Percentiles rank a stretch among this genome's conserved stretches.
phyloP scores from a whole-genome alignment of 2,797 vertebrate species.

The Acanthurus leucopareius region DNA sequence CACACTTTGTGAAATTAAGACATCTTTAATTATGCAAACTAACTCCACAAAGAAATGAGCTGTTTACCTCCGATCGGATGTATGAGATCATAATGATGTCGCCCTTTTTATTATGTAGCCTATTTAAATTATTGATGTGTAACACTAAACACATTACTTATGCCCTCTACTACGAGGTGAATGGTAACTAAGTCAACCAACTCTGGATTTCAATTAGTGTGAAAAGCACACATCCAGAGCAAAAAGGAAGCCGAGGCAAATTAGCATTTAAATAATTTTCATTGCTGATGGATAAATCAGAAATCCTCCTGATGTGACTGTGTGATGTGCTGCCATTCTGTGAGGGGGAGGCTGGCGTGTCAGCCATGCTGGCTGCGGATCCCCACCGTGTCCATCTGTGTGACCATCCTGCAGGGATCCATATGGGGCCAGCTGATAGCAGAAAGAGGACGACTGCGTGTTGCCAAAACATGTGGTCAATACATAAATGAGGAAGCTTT shows the following conservation, averaged over 20 bases:
- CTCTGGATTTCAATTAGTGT: constrained; percentile 57
- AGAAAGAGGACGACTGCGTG: constrained; percentile 62
- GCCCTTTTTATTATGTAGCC: constrained; percentile 17
- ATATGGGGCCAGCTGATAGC: constrained; percentile 67
- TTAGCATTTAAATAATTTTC: constrained; percentile 74
- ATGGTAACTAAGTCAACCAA: constrained; percentile 28
- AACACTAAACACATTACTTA: constrained; percentile 30
- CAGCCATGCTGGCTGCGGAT: constrained; percentile 59
- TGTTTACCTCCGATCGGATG: constrained; percentile 32
- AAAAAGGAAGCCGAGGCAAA: constrained; percentile 49
- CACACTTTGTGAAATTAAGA: constrained; percentile 54
- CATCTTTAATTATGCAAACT: constrained; percentile 57
- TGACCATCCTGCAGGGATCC: constrained; percentile 68
- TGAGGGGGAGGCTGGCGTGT: constrained; percentile 40
- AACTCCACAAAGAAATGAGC: constrained; percentile 20
- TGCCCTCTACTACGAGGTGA: constrained; percentile 32
- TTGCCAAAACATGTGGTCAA: constrained; percentile 77
- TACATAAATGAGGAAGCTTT: constrained; percentile 61
- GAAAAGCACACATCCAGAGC: constrained; percentile 56
- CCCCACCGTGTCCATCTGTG: constrained; percentile 82
- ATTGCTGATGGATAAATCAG: constrained; percentile 65
- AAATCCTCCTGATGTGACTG: constrained; percentile 69
- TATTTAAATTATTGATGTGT: constrained; percentile 46
- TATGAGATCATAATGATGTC: constrained; percentile 18
- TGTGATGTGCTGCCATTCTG: constrained; percentile 77